Conservation (phyloP, 2,797 vertebrate species). For the Rhynchonycteris naso region DNA sequence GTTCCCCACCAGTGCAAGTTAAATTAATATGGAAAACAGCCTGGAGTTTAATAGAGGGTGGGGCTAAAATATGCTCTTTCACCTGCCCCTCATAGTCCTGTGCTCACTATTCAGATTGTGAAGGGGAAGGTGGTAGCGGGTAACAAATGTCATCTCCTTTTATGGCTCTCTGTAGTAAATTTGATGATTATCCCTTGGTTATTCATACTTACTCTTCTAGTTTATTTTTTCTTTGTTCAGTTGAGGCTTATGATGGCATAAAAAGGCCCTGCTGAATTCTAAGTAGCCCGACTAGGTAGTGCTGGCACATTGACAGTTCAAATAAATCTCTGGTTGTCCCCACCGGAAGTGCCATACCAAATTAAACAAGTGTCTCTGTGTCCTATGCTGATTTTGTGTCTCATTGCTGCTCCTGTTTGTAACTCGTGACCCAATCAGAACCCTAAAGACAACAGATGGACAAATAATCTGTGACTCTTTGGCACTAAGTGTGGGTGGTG, state of each 20-base stretch:
- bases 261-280: background rate
- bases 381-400: background rate
- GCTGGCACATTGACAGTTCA: background rate
- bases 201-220: background rate
- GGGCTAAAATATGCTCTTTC: background rate
- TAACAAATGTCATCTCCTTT: conserved; percentile 3
- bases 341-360: background rate
- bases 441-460: background rate
- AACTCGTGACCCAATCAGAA: background rate
- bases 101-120: background rate
- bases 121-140: background rate
- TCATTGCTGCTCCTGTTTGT: background rate
- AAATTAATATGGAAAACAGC: background rate
- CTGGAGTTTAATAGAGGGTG: background rate
- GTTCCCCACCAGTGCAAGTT: background rate
- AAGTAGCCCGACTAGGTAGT: background rate
- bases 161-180: background rate
- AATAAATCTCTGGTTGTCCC: background rate
- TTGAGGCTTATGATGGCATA: background rate
- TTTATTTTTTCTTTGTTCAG: background rate
- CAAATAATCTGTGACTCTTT: background rate
- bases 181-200: background rate
- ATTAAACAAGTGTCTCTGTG: background rate
- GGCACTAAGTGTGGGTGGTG: background rate
- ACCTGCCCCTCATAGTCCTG: background rate